Base-by-base conservation (phyloP, 2,888 invertebrate genomes). In the Brachypterus glaber region DNA sequence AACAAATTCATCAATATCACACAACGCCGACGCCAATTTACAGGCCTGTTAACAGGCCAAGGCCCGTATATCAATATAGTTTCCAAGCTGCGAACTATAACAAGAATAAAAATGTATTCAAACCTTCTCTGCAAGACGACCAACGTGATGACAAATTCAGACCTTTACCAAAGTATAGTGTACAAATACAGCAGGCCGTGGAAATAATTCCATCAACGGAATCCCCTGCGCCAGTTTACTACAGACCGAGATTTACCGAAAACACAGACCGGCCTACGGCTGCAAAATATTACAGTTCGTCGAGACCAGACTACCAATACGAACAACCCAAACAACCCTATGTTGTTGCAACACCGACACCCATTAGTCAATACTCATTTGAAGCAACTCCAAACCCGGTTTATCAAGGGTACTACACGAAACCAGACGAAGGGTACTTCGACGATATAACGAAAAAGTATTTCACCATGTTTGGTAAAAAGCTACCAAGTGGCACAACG, bases 371-470 rank as follows among this genome's bases (percentile, higher is more conserved):
- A 17, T 62, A 52, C 34, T 50, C 55, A 3, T 63, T 51, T 39
- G 56, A 60, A 32, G 58, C 50, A 68, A 75, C 58, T 3, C 60
- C 57, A 4, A 62, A 59, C 44, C 62, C 64, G 72, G 75, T 56
- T 72, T 57, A 62, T 38, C 60, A 63, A 40, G 71, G 78, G 51
- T 78, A 77, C 59, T 78, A 80, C 62, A 79, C 80, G 9, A 76
- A 77, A 56, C 80, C 79, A 45, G 82, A 82, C 47, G 80, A 79
- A 53, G 71, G 73, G 38, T 72, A 76, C 44, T 68, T 82, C 43
- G 82, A 82, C 51, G 82, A 82, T 52, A 79, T 79, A 37, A 82
- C 82, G 3, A 79, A 77, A 57, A 79, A 81, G 52, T 82, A 81
- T 38, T 82, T 82, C 53, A 81, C 79, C 17, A 73, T 79, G 48